Base-by-base conservation (phyloP, 2,888 invertebrate species). In the Quadriops clusia region DNA sequence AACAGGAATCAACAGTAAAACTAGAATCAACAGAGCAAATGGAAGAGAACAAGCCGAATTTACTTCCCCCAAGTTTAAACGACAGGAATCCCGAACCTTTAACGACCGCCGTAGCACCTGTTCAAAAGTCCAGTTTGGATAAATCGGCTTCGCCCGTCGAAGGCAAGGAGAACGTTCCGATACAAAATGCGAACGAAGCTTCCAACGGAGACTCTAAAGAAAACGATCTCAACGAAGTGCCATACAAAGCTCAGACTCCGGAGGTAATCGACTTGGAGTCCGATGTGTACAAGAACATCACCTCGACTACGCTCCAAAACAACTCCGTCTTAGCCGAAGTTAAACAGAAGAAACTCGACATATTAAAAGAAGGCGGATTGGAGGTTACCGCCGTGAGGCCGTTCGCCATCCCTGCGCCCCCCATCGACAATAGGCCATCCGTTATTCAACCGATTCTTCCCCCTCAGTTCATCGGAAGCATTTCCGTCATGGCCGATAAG, bases 321-420 rank as follows among this genome's bases (percentile, higher is more conserved):
- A 43, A 28, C 22, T 25, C 16, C n/a, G 53, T 60, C 34, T 54
- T 62, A 42, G 59, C 58, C 18, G 62, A 60, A 35, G 70, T 78
- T 39, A 79, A 78, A 56, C 71, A 69, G 44, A 71, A 75, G 39
- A 81, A 80, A 47, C 61, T 82, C 5, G 82, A 82, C 42, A 80
- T 82, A 23, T 61, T 83, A 20, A 75, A 78, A 34, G 77, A 81
- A 46, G 70, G 80, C 8, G 82, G 82, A 0, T 58, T 82, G 3
- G 81, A 82, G 50, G 81, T 82, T 2, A 82, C 81, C 1, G 73
- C 81, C 0, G 68, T 81, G 0, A 62, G 66, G 10, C 33, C 39
- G 11, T 33, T 34, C 7, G 26, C 40, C 4, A 21, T 35, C n/a
- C 34, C 36, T 36, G 49, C 13, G 54, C 63, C 15, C 38, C 54